phyloP scores from a whole-genome alignment of 2,113 vertebrate species.

The Saimiri boliviensis region DNA sequence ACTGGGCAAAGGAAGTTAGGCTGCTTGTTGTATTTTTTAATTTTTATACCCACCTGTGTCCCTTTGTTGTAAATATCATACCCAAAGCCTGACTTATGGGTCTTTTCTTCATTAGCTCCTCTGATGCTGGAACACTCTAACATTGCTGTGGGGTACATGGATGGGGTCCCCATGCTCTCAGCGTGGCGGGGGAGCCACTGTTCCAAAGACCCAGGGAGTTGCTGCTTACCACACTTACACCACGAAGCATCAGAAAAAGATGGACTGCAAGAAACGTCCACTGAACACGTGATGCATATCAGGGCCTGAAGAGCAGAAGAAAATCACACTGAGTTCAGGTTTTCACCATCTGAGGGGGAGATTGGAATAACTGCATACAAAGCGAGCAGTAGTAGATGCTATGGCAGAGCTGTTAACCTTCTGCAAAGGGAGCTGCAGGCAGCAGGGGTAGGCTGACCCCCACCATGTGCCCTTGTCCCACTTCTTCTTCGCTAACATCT shows the following conservation, averaged over 20 bases:
- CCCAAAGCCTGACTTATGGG: not conserved
- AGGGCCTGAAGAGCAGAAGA: not conserved
- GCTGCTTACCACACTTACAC: too few relatives aligned
- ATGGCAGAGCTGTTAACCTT: accelerated
- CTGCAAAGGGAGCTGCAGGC: accelerated
- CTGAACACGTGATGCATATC: accelerated
- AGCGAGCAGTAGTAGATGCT: not conserved
- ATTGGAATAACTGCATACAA: accelerated
- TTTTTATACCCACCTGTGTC: not conserved
- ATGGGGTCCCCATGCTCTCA: not conserved
- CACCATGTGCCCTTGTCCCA: not conserved
- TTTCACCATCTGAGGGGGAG: not conserved
- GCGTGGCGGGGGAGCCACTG: accelerated
- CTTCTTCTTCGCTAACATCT: not conserved
- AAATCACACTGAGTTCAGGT: not conserved
- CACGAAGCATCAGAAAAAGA: not conserved
- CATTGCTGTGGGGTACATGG: accelerated
- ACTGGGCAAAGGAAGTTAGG: not conserved
- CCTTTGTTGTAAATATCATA: not conserved
- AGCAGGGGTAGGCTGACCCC: not conserved
- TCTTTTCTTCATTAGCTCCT: not conserved
- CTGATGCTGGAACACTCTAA: not conserved
- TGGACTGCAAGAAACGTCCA: accelerated
- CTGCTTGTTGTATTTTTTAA: not conserved
- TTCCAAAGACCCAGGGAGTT: not conserved